Evolutionary conservation across 2,797 vertebrate genomes (phyloP).

Genomic region (Cryptoprocta ferox): DNA sequence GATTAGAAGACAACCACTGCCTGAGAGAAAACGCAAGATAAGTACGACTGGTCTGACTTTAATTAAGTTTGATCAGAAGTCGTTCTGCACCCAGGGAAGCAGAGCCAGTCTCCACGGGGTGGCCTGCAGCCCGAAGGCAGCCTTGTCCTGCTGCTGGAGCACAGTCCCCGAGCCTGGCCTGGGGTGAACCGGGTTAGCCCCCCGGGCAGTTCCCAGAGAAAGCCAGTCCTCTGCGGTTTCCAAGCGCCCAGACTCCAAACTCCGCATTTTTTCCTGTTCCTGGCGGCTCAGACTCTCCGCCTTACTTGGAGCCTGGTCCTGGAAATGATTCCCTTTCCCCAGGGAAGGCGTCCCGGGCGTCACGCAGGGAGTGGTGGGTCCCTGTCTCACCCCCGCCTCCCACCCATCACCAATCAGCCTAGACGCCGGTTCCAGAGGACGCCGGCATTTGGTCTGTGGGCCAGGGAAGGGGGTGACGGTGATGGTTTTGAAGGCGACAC

Average conservation of each 20-base stretch:
- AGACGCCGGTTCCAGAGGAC: neutral
- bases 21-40: constrained; percentile 80
- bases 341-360: fast-evolving
- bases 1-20: constrained; percentile 79
- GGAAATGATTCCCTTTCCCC: neutral
- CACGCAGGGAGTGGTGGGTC: fast-evolving
- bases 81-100: constrained; percentile 60
- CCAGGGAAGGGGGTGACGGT: fast-evolving
- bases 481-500: fast-evolving
- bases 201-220: constrained; percentile 45
- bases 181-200: constrained; percentile 46
- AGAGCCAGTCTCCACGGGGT: constrained; percentile 69
- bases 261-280: neutral
- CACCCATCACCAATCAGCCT: fast-evolving
- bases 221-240: fast-evolving
- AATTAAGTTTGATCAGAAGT: constrained; percentile 78
- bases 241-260: neutral
- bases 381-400: fast-evolving
- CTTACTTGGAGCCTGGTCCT: neutral
- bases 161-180: constrained; percentile 33
- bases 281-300: fast-evolving
- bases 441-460: neutral
- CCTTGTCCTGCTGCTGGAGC: constrained; percentile 35
- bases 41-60: constrained; percentile 67
- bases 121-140: constrained; percentile 68